A percentile compares a stretch with the other conserved stretches of the same genome.
Conservation (phyloP, 2,113 vertebrate genomes). For the Silurus meridionalis region DNA sequence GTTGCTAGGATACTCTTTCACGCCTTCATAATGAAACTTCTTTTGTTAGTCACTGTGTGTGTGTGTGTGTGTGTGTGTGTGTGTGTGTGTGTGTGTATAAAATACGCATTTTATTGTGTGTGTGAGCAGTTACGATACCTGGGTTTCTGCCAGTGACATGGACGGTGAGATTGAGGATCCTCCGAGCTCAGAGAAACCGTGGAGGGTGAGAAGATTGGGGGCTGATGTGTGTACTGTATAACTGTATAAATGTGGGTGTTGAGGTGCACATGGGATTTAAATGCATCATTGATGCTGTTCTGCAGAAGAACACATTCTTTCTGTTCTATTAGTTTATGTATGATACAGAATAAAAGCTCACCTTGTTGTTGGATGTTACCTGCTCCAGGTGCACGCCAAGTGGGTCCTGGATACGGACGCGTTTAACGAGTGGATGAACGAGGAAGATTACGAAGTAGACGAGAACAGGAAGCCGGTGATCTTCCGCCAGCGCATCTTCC, state of each 20-base stretch:
- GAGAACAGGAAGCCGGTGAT: slow-evolving; percentile 88
- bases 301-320: too few relatives aligned
- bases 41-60: not conserved
- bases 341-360: not conserved
- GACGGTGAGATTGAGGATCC: slow-evolving; percentile 92
- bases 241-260: too few relatives aligned
- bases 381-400: slow-evolving; percentile 85
- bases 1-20: too few relatives aligned
- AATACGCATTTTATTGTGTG: not conserved
- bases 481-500: slow-evolving; percentile 87
- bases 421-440: slow-evolving; percentile 99
- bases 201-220: slow-evolving; percentile 79
- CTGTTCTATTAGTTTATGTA: too few relatives aligned
- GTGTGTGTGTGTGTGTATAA: not conserved
- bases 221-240: too few relatives aligned
- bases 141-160: slow-evolving; percentile 86
- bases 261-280: too few relatives aligned
- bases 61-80: not conserved
- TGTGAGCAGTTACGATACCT: slow-evolving; percentile 87
- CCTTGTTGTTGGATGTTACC: not conserved
- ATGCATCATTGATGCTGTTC: too few relatives aligned
- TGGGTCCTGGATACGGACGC: slow-evolving; percentile 93
- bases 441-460: slow-evolving; percentile 96
- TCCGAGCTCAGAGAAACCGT: slow-evolving; percentile 86
- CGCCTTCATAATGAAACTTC: not conserved